Conservation (phyloP, 2,113 vertebrate species). For the Paradoxurus hermaphroditus region DNA sequence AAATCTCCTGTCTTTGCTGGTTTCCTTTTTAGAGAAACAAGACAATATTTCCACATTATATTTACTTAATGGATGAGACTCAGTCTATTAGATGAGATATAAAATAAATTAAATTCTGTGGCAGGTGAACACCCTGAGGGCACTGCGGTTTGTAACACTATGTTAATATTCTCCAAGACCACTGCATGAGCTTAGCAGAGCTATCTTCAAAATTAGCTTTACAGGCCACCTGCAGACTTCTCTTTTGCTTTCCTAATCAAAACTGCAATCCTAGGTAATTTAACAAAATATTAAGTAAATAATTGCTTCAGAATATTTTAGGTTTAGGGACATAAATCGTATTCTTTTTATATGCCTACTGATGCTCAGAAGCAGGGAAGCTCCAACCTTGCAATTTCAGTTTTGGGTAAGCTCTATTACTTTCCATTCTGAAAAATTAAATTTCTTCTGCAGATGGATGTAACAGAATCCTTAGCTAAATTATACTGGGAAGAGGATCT, state of each 20-base stretch:
- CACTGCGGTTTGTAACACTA: constrained; percentile 80
- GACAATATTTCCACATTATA: constrained; percentile 81
- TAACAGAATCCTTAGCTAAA: constrained; percentile 67
- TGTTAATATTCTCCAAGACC: constrained; percentile 85
- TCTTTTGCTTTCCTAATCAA: constrained; percentile 83
- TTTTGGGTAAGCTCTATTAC: constrained; percentile 67
- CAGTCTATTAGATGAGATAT: constrained; percentile 86
- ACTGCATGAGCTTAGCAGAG: constrained; percentile 79
- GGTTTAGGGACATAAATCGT: constrained; percentile 81
- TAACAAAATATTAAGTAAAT: constrained; percentile 88
- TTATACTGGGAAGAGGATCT: constrained; percentile 68
- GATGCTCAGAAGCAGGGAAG: constrained; percentile 72
- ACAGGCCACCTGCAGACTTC: constrained; percentile 85
- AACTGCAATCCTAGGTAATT: constrained; percentile 83
- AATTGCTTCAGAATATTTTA: constrained; percentile 84
- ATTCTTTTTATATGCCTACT: constrained; percentile 72
- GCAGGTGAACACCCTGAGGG: constrained; percentile 86
- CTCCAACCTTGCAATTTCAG: constrained; percentile 73
- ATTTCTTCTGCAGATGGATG: constrained; percentile 65
- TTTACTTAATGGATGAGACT: constrained; percentile 86
- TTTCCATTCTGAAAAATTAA: constrained; percentile 73
- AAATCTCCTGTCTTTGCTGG: constrained; percentile 75
- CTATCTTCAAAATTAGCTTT: constrained; percentile 87
- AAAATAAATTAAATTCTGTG: constrained; percentile 88
- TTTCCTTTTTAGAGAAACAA: constrained; percentile 83